Base-by-base conservation (phyloP, 2,888 invertebrate genomes). In the Thereva nobilitata region DNA sequence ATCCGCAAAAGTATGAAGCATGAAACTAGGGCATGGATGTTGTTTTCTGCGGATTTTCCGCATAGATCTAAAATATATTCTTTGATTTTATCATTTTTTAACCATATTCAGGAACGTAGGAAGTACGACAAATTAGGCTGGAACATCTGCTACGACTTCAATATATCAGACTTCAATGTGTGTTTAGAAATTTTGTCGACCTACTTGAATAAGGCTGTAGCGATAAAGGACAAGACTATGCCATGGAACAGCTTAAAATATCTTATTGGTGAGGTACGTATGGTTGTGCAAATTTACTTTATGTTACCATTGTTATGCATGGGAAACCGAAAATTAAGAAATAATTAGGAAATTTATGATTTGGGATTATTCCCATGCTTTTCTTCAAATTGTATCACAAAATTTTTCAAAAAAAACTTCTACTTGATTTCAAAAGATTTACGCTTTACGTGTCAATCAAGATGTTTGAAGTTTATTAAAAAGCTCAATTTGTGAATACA, bases 51-150 rank as follows among this genome's bases (percentile, higher is more conserved):
- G 9, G 9, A 57, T 50, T 57, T 34, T 57, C 42, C 38, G 37
- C 49, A 0, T 10, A 12, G 23, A 50, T 50, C 40, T 40, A 44
- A 53, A 37, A 54, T 54, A 23, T 23, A 49, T 49, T 49, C 5
- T 44, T 49, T 49, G 4, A 37, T 10, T 34, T 41, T 37, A 63
- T 23, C 10, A n/a, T 52, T 61, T 34, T 44, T 37, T 40, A 7
- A 57, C 52, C 45, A 5, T 57, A 23, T n/a, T 9, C 79, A 92
- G 88, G 96, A 96, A 79, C 86, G 96, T 53, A 86, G 94, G 71
- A 95, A 94, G 77, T 96, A 95, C 79, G 94, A 92, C 75, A 95
- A 95, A 82, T 90, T 95, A 66, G 96, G 96, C 1, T 96, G 95
- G 95, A 96, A 96, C 78, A 92, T 95, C 71, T 85, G 87, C 63